Base-by-base conservation (phyloP, 2,797 vertebrate genomes). In the Sternarchorhynchus goeldii region DNA sequence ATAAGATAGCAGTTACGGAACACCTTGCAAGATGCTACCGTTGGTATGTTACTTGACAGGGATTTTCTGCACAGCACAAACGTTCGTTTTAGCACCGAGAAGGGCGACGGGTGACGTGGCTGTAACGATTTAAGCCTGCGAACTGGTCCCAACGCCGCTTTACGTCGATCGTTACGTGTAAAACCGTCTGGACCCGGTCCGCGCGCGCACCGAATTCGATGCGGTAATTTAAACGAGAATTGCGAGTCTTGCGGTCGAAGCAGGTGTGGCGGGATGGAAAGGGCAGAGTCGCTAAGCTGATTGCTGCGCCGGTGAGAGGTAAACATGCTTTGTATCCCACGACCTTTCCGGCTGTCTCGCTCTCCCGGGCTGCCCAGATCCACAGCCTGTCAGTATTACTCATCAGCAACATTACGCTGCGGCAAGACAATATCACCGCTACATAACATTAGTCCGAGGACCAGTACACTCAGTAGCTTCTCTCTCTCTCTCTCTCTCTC, bases 251-350 rank as follows among this genome's bases (percentile, higher is more conserved):
- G 78, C 88, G 82, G 85, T 86, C 87, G 87, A 87, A 90, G 88
- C 77, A 67, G 21, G 45, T 70, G 85, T 89, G 90, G 89, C 88
- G 88, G 87, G 81, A 75, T 45, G 85, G 85, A 92, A 92, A 93
- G 92, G 91, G 91, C 91, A 91, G 80, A 84, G 78, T 84, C 88
- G 85, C 88, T 84, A 81, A 89, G 87, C 81, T 89, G 90, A 92
- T 90, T 92, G 91, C 90, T 87, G 85, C 82, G 86, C 86, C 84
- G 91, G 88, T 88, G 88, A 91, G 89, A 91, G 58, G 69, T 84
- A 83, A 86, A 91, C 88, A 80, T 89, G 88, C 88, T 92, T 91
- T 90, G 91, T 92, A 87, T 88, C 87, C 88, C 18, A 56, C 93
- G 91, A 93, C 93, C 92, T 93, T 93, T 80, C 82, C 65, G 6